A percentile compares a stretch with the other conserved stretches of the same genome.
Conservation (phyloP, 23 tunicate genomes). For the Pegea sp. region DNA sequence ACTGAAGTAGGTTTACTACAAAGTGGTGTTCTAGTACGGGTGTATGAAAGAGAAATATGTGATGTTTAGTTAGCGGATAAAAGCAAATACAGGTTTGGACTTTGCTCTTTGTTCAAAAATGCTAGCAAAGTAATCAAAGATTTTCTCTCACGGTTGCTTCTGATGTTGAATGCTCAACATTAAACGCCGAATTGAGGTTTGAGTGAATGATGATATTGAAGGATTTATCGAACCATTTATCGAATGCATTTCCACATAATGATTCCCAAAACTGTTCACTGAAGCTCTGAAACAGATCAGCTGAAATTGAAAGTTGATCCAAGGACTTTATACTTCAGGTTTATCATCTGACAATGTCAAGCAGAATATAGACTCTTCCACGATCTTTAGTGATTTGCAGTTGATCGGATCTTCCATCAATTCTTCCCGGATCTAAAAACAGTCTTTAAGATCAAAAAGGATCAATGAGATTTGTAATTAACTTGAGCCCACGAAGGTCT, state of each 20-base stretch:
- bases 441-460: no score
- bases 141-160: conserved; percentile 71
- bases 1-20: no score
- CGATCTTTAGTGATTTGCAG: conserved; percentile 14
- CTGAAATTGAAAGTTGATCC: neutral
- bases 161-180: conserved; percentile 73
- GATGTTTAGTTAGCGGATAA: no score
- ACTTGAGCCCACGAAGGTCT: conserved; percentile 73
- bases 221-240: conserved; percentile 81
- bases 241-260: conserved; percentile 33
- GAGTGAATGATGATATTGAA: conserved; percentile 12
- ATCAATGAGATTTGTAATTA: no score
- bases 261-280: conserved; percentile 38
- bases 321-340: conserved; percentile 12
- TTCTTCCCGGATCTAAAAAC: conserved; percentile 13
- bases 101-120: no score
- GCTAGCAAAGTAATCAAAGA: neutral
- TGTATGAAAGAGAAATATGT: no score
- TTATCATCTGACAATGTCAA: conserved; percentile 19
- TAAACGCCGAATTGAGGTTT: conserved; percentile 30
- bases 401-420: conserved; percentile 15
- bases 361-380: conserved; percentile 66
- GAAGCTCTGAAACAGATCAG: conserved; percentile 12
- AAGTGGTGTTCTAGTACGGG: no score
- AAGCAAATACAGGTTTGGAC: no score